Evolutionary conservation across 37 sponge, comb jelly and placozoan genomes (phyloP), one percentile per base, ranked within the genome.

Genomic region (Mnemiopsis leidyi): DNA sequence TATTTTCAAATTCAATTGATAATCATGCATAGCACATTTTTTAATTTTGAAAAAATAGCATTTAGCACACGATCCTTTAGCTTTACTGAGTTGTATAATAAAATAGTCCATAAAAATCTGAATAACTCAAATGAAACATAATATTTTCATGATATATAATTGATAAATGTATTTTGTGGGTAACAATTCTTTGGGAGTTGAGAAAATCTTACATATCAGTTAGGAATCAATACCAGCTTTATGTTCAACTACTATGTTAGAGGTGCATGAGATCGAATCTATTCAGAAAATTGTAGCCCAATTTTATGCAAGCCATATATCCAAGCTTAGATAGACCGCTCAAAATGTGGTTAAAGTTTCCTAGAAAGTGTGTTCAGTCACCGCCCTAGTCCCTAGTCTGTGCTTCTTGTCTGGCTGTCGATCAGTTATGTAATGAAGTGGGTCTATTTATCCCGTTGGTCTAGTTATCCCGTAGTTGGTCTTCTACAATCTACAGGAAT

Each of bases 81-180:
- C 61, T 48, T 48, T 48, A 48, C 61, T 48, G 61, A 48, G 61
- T 48, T 13, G 61, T 77, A 77, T 31, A 77, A 77, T 77, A 77
- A 77, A 77, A 77, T 77, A 48, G 61, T 48, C 61, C 79, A 77
- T 77, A 77, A 77, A 77, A 77, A 77, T 77, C 79, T 77, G 79
- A 77, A 77, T 77, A 77, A 77, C 79, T 77, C 79, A 77, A 69
- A 77, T 32, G 79, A 26, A 32, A 77, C 79, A 77, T 31, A 77
- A 77, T 77, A 31, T 32, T 34, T 32, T 77, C 16, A 31, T 77
- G 20, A 77, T 77, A 34, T 34, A 77, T 77, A 48, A 48, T 48
- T 48, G 61, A 48, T 48, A 48, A 48, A 48, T 48, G 61, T 48
- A 48, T 48, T 48, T 48, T 48, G 61, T 13, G 13, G 61, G 13